These are phyloP conservation scores for Cirrhinus mrigala DNA, from an alignment of 2,797 vertebrate genomes.

Conservation along the genomic window DNA sequence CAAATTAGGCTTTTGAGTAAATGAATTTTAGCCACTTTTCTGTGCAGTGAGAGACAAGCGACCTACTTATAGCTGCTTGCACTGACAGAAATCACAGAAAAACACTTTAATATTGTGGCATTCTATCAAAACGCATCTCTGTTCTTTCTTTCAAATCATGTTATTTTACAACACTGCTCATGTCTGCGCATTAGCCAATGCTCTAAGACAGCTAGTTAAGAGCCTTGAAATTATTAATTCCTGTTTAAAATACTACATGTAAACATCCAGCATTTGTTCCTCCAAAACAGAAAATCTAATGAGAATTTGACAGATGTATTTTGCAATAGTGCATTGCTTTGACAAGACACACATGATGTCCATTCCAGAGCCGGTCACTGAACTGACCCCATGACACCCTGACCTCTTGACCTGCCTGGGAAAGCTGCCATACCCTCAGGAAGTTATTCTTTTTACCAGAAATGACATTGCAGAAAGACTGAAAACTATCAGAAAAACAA, in stretches of 20 bases:
- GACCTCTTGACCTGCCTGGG: slow-evolving; percentile 27
- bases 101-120: background rate
- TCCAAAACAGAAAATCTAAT: background rate
- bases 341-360: background rate
- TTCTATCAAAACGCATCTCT: background rate
- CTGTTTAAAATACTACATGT: background rate
- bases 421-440: slow-evolving; percentile 40
- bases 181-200: background rate
- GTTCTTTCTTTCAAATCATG: background rate
- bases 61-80: slow-evolving; percentile 35
- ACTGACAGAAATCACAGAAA: background rate
- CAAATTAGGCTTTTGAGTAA: slow-evolving; percentile 1
- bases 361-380: background rate
- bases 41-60: slow-evolving; percentile 37
- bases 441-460: slow-evolving; percentile 25
- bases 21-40: slow-evolving; percentile 35
- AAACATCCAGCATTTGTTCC: background rate
- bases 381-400: background rate
- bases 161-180: background rate
- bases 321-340: background rate
- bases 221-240: background rate
- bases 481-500: slow-evolving; percentile 60
- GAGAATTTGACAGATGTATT: background rate
- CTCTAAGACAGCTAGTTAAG: background rate
- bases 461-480: slow-evolving; percentile 62